Evolutionary conservation across 2,797 vertebrate species (phyloP).

Genomic region (Sternarchorhynchus goeldii): DNA sequence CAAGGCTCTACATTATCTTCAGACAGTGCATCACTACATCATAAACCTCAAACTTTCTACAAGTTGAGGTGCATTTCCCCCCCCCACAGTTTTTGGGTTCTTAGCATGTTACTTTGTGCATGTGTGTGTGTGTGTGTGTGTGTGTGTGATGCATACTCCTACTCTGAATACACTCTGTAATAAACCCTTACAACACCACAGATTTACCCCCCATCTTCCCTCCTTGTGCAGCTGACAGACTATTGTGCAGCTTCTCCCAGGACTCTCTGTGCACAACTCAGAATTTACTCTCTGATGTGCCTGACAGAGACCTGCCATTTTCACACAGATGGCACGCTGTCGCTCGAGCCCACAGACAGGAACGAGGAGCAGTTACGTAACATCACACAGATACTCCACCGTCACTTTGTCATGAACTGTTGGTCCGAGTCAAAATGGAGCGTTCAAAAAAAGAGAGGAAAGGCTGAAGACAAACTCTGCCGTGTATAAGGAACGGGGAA

Average conservation of each 20-base stretch:
- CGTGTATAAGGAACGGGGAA: background rate
- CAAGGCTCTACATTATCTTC: no score
- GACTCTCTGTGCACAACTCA: no score
- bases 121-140: constrained; percentile 15
- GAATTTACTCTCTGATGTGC: background rate
- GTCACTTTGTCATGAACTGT: background rate
- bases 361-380: constrained; percentile 40
- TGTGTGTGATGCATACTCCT: background rate
- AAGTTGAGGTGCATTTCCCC: no score
- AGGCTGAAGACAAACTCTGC: background rate
- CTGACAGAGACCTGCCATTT: constrained; percentile 40
- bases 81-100: no score
- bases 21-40: background rate
- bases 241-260: no score
- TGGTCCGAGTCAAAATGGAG: background rate
- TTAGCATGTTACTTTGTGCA: background rate
- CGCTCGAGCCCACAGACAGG: constrained; percentile 46
- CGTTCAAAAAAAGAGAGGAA: background rate
- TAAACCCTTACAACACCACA: no score
- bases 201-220: no score
- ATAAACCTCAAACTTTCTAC: no score
- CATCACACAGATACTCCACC: background rate
- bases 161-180: no score
- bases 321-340: constrained; percentile 53
- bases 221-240: no score